Percentiles rank a stretch among this genome's conserved stretches.
These are phyloP conservation scores for Mobula hypostoma DNA, from an alignment of 2,113 vertebrate genomes.

Conservation along the genomic window DNA sequence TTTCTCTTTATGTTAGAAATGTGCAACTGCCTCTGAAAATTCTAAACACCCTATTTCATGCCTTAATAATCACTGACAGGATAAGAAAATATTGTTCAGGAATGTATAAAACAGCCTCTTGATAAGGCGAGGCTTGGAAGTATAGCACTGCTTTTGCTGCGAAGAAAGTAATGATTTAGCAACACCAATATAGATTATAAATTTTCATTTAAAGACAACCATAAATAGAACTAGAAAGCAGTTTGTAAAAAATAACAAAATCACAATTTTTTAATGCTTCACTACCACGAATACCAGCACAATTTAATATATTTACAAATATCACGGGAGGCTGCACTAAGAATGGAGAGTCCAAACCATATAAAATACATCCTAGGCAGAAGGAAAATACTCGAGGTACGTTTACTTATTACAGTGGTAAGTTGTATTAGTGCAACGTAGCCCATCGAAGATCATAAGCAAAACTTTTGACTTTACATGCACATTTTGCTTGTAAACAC, in stretches of 20 bases:
- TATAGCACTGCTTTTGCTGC: slow-evolving; percentile 29
- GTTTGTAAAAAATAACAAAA: slow-evolving; percentile 27
- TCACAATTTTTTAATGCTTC: slow-evolving; percentile 2
- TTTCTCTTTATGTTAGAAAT: background rate
- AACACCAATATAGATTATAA: slow-evolving; percentile 33
- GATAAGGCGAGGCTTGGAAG: slow-evolving; percentile 17
- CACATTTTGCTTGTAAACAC: slow-evolving; percentile 30
- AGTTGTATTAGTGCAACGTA: slow-evolving; percentile 44
- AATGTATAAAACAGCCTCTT: slow-evolving; percentile 30
- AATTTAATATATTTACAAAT: slow-evolving; percentile 39
- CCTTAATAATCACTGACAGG: background rate
- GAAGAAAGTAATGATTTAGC: slow-evolving; percentile 34
- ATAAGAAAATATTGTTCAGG: slow-evolving; percentile 9
- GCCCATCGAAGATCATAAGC: slow-evolving; percentile 43
- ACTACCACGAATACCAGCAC: slow-evolving; percentile 26
- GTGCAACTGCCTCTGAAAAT: background rate
- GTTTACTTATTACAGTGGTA: slow-evolving; percentile 43
- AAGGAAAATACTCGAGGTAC: slow-evolving; percentile 44
- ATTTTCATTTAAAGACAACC: slow-evolving; percentile 29
- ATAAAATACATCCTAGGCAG: slow-evolving; percentile 41
- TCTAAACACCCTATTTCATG: background rate
- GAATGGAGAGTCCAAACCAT: slow-evolving; percentile 47
- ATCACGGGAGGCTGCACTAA: slow-evolving; percentile 43
- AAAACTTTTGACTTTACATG: slow-evolving; percentile 39
- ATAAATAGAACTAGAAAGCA: slow-evolving; percentile 35